Percentiles rank a stretch among this genome's conserved stretches.
phyloP scores from a whole-genome alignment of 2,113 vertebrate genomes.

The Rhadina sibilatrix region DNA sequence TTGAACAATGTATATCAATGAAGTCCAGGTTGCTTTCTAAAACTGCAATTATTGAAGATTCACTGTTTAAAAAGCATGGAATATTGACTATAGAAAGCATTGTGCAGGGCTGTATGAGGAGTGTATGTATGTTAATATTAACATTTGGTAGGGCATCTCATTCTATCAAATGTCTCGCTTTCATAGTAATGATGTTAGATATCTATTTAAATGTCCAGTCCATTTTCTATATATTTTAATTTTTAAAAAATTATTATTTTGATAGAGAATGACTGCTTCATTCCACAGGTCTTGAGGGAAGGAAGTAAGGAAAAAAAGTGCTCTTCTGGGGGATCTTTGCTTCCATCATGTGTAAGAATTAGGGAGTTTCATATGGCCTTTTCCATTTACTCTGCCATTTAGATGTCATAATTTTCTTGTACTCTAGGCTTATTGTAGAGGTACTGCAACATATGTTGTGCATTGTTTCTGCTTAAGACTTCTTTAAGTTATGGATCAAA shows the following conservation, averaged over 20 bases:
- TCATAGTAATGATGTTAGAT: not conserved
- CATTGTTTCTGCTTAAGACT: not conserved
- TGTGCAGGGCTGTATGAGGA: not conserved
- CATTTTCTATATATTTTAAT: not conserved
- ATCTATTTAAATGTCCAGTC: not conserved
- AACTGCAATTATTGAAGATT: not conserved
- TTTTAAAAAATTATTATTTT: not conserved
- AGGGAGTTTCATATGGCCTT: not conserved
- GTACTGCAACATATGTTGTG: too few species aligned
- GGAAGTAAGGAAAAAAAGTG: not conserved
- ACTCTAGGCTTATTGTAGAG: not conserved
- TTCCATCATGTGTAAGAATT: not conserved
- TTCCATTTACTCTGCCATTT: not conserved
- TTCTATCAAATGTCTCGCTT: not conserved
- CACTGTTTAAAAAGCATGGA: not conserved
- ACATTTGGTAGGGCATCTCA: not conserved
- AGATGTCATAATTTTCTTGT: not conserved
- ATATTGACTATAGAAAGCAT: not conserved
- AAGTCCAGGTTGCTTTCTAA: not conserved
- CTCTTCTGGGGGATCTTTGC: not conserved
- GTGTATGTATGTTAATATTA: not conserved
- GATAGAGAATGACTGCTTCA: not conserved
- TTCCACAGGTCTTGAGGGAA: not conserved
- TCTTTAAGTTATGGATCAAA: not conserved
- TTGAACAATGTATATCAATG: not conserved